Evolutionary conservation across 1,140 invertebrate species (phyloP), one percentile per base, ranked within the genome.

Genomic region (Drosophila ambigua): DNA sequence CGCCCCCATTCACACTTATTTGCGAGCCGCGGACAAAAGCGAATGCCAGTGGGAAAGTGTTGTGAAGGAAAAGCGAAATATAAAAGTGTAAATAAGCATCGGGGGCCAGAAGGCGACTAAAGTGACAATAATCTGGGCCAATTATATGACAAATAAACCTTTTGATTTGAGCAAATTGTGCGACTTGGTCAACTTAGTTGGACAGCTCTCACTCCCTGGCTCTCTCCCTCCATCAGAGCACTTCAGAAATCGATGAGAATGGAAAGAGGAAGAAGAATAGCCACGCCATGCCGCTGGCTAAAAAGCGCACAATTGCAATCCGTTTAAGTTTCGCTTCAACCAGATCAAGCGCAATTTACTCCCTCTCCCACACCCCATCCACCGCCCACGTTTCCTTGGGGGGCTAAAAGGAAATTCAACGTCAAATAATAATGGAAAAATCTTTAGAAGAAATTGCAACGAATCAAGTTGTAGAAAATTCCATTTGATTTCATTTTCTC

Each of bases 91-190:
- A 80, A 85, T 65, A 71, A 71, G 48, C 73, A 58, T 57, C 9
- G 20, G 31, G 39, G 53, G 44, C 28, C 66, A 41, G 63, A 74
- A 45, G 51, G 28, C 71, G 26, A 71, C 35, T 48, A 48, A 63
- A 63, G 61, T 79, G 72, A 64, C 63, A 79, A 60, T 65, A 80
- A 72, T 72, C 45, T 63, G 39, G 46, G 59, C 48, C 81, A 80
- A 84, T 84, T 79, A 73, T 61, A 49, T 55, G 67, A 59, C 72
- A 85, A 85, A 77, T 65, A 73, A 85, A 66, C 64, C 58, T 62
- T 69, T 49, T 85, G 72, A 80, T 73, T 77, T 53, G n/a, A 35
- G 9, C 35, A 24, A 50, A 48, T 52, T 51, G 13, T 26, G 2
- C 23, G 43, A 24, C 26, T 31, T 26, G n/a, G 20, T 15, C 15